Conservation (phyloP, 2,113 vertebrate species). For the Andinoacara biseriatus region DNA sequence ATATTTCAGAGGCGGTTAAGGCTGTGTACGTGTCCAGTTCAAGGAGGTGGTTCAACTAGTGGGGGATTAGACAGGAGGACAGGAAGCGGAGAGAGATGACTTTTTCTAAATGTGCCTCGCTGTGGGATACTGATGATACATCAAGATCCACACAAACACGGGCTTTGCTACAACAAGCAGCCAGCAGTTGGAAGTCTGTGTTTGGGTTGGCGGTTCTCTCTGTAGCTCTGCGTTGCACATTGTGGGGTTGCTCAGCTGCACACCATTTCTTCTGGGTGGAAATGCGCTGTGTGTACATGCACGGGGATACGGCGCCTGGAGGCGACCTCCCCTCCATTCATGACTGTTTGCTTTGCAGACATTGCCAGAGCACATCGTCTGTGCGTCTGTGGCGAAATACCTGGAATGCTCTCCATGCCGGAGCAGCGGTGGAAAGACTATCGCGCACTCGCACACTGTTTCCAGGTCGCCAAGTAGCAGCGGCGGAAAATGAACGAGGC, state of each 20-base stretch:
- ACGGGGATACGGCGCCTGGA: slow-evolving; percentile 23
- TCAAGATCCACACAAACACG: slow-evolving; percentile 27
- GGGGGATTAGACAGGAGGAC: slow-evolving; percentile 40
- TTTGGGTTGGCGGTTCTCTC: slow-evolving; percentile 54
- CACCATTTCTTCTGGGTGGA: slow-evolving; percentile 52
- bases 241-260: slow-evolving; percentile 61
- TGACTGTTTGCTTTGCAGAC: slow-evolving; percentile 61
- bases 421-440: slow-evolving; percentile 21
- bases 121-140: slow-evolving; percentile 35
- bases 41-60: slow-evolving; percentile 41
- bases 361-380: slow-evolving; percentile 47
- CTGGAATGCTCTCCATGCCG: slow-evolving; percentile 45
- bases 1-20: neutral
- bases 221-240: slow-evolving; percentile 41
- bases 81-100: slow-evolving; percentile 38
- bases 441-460: neutral
- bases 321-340: slow-evolving; percentile 54
- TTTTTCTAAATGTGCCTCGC: slow-evolving; percentile 34
- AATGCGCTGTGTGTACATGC: slow-evolving; percentile 44
- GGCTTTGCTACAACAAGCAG: slow-evolving; percentile 15
- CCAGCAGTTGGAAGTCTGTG: slow-evolving; percentile 29
- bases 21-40: neutral
- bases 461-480: slow-evolving; percentile 12
- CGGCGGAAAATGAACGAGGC: slow-evolving; percentile 24
- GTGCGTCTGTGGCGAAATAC: slow-evolving; percentile 39